Percentiles rank a stretch among this genome's conserved stretches.
Evolutionary conservation across 2,797 vertebrate species (phyloP).

Genomic region (Glossophaga mutica): DNA sequence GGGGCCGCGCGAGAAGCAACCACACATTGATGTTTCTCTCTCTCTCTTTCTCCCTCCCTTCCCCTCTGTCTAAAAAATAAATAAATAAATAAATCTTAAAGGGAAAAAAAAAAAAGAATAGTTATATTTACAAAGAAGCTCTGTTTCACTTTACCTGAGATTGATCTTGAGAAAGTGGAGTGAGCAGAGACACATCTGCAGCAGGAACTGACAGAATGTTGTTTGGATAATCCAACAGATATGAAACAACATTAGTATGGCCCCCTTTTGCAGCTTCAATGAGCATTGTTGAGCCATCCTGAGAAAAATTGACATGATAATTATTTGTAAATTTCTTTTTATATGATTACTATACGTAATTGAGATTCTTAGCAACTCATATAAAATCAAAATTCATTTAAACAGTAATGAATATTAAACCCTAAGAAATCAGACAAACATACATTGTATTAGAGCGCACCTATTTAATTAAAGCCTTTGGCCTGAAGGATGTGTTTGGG

Average conservation of each 20-base stretch:
- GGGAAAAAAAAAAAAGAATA: no score
- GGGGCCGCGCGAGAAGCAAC: no score
- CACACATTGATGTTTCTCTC: no score
- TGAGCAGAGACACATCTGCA: slow-evolving; percentile 95
- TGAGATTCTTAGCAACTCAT: slow-evolving; percentile 15
- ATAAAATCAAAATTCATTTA: slow-evolving; percentile 23
- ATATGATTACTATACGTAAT: background rate
- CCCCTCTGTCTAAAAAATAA: no score
- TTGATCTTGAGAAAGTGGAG: slow-evolving; percentile 96
- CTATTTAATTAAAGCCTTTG: background rate
- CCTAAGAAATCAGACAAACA: background rate
- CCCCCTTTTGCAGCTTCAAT: slow-evolving; percentile 99
- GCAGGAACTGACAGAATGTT: slow-evolving; percentile 95
- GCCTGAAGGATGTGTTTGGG: background rate
- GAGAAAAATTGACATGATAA: slow-evolving; percentile 57
- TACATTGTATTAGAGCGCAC: background rate
- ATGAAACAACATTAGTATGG: slow-evolving; percentile 99
- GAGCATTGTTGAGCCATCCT: slow-evolving; percentile 99
- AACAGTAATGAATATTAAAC: slow-evolving; percentile 17
- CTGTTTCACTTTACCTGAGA: slow-evolving; percentile 90
- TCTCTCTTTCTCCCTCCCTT: no score
- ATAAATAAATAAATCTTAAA: no score
- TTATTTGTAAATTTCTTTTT: slow-evolving; percentile 16
- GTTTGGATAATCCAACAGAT: slow-evolving; percentile 98
- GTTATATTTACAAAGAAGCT: slow-evolving; percentile 36